A percentile compares a stretch with the other conserved stretches of the same genome.
Conservation (phyloP, 2,888 invertebrate genomes). For the Vannuccia rotundouncinata region DNA sequence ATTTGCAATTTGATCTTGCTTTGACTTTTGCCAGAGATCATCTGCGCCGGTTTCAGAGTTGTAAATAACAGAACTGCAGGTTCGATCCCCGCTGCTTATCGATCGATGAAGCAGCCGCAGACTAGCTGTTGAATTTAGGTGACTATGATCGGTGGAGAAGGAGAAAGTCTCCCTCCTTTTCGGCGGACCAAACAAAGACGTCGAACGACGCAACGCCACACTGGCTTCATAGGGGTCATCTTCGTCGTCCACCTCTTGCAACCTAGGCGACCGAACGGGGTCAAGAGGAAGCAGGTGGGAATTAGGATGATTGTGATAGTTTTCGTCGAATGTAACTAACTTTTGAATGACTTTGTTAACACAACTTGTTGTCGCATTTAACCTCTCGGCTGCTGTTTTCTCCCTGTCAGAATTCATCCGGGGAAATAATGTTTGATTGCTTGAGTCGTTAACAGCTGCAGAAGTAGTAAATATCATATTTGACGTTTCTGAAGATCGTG, state of each 20-base stretch:
- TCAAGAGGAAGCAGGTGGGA: background rate
- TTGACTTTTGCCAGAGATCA: background rate
- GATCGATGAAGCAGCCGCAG: background rate
- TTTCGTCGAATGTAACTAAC: background rate
- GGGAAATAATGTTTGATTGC: background rate
- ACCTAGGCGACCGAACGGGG: background rate
- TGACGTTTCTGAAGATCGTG: background rate
- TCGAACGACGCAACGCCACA: background rate
- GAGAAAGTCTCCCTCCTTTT: background rate
- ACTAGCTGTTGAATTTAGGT: background rate
- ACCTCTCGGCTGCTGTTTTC: background rate
- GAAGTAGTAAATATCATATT: conserved; percentile 3
- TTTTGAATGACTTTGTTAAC: background rate
- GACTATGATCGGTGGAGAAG: background rate
- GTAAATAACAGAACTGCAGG: background rate
- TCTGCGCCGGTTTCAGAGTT: background rate
- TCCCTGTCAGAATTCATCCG: background rate
- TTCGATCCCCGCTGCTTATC: background rate
- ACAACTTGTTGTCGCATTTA: background rate
- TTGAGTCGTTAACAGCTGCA: background rate
- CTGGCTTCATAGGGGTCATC: background rate
- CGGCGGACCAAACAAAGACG: background rate
- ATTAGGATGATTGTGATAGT: background rate
- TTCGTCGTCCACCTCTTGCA: background rate
- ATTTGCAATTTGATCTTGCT: background rate